Evolutionary conservation across 2,113 vertebrate species (phyloP).

Genomic region (Paradisaea rubra): DNA sequence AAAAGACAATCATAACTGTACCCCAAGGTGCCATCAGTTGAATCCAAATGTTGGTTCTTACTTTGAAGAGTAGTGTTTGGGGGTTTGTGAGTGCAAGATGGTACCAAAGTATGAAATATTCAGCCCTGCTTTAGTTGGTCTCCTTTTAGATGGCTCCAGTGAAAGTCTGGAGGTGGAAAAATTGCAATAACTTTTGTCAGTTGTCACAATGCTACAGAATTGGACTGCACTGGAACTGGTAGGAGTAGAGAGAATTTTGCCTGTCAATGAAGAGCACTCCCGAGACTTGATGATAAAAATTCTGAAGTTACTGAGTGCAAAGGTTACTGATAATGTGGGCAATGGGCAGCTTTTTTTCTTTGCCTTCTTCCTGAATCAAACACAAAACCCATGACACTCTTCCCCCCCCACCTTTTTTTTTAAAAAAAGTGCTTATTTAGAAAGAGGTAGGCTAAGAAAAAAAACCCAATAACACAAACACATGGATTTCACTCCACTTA

Average conservation of each 20-base stretch:
- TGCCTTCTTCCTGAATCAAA: not conserved
- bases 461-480: not conserved
- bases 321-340: not conserved
- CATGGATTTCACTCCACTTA: not conserved
- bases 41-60: not conserved
- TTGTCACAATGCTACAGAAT: not conserved
- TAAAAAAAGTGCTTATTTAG: not conserved
- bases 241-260: not conserved
- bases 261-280: not conserved
- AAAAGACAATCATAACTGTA: not conserved
- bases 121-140: not conserved
- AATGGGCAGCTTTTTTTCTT: not conserved
- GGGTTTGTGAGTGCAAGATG: not conserved
- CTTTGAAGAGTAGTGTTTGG: not conserved
- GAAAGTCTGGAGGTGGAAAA: not conserved
- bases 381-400: not conserved
- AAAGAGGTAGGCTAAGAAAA: not conserved
- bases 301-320: not conserved
- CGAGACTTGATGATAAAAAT: not conserved
- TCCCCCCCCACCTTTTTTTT: accelerated
- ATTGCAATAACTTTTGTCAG: not conserved
- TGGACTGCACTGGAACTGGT: not conserved
- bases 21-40: not conserved
- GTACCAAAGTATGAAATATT: not conserved
- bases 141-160: not conserved